Evolutionary conservation across 1,140 invertebrate genomes (phyloP).

Genomic region (Drosophila sp.): DNA sequence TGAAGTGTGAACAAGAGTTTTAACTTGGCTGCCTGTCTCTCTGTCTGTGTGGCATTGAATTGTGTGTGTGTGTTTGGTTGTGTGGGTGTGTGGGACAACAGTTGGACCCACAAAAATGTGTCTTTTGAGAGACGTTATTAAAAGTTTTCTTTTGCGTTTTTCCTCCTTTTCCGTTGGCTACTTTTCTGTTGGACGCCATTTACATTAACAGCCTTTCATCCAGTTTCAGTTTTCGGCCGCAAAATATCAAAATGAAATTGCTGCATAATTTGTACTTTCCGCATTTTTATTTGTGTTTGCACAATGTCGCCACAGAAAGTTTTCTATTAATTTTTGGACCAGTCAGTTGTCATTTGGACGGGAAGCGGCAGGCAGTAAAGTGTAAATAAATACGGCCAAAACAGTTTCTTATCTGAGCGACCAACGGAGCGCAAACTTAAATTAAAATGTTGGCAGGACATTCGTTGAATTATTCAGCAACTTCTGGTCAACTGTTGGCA

Average conservation of each 20-base stretch:
- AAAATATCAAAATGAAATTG: conserved; percentile 83
- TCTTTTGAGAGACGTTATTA: conserved; percentile 81
- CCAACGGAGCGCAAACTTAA: conserved; percentile 79
- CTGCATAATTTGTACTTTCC: conserved; percentile 82
- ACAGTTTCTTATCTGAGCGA: conserved; percentile 72
- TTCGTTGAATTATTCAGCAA: conserved; percentile 81
- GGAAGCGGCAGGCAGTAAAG: conserved; percentile 60
- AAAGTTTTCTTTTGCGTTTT: conserved; percentile 62
- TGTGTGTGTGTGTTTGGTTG: background rate
- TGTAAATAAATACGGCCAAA: conserved; percentile 74
- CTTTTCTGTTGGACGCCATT: conserved; percentile 66
- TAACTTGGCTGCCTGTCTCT: conserved; percentile 21
- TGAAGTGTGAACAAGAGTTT: conserved; percentile 79
- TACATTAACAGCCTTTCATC: conserved; percentile 83
- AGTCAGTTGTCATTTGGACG: conserved; percentile 65
- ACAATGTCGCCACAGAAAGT: conserved; percentile 65
- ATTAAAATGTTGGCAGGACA: conserved; percentile 82
- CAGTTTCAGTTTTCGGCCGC: conserved; percentile 43
- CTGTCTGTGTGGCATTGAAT: background rate
- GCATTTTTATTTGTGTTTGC: conserved; percentile 66
- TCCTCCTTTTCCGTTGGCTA: conserved; percentile 47
- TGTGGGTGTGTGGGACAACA: conserved; percentile 22
- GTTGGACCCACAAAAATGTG: conserved; percentile 53
- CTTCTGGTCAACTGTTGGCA: conserved; percentile 45
- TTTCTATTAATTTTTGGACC: conserved; percentile 77